Conservation (phyloP, 2,888 invertebrate species). For the Marasmarcha lunaedactyla region DNA sequence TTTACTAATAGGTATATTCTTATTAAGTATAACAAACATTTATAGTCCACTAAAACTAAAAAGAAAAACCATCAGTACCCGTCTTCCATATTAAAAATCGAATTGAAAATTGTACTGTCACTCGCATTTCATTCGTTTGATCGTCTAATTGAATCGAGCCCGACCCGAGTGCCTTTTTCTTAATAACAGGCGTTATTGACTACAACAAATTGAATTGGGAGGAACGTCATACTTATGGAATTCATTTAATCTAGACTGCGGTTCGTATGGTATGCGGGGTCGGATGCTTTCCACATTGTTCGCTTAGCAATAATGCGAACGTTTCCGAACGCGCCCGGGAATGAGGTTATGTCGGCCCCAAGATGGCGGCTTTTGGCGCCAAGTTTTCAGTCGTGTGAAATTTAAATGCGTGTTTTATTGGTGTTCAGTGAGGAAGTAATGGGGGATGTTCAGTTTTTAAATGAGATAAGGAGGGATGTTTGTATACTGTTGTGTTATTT, state of each 20-base stretch:
- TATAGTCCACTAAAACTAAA: too few species aligned
- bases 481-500: too few species aligned
- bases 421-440: slow-evolving; percentile 1
- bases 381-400: background rate
- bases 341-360: slow-evolving; percentile 10
- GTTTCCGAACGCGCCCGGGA: slow-evolving; percentile 14
- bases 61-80: too few species aligned
- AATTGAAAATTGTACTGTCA: slow-evolving; percentile 33
- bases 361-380: background rate
- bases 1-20: too few species aligned
- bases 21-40: too few species aligned
- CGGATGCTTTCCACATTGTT: slow-evolving; percentile 21
- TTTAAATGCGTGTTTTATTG: background rate
- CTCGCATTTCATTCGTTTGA: slow-evolving; percentile 22
- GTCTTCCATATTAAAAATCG: too few species aligned
- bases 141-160: slow-evolving; percentile 38
- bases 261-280: slow-evolving; percentile 2
- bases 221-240: slow-evolving; percentile 28
- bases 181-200: slow-evolving; percentile 30
- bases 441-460: slow-evolving; percentile 1
- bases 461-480: slow-evolving; percentile 7
- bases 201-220: slow-evolving; percentile 34
- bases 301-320: slow-evolving; percentile 12
- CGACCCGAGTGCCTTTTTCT: slow-evolving; percentile 41
- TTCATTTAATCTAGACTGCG: slow-evolving; percentile 28